These are phyloP conservation scores for Polypedilum pembai DNA, from an alignment of 1,140 invertebrate genomes.

Conservation along the genomic window DNA sequence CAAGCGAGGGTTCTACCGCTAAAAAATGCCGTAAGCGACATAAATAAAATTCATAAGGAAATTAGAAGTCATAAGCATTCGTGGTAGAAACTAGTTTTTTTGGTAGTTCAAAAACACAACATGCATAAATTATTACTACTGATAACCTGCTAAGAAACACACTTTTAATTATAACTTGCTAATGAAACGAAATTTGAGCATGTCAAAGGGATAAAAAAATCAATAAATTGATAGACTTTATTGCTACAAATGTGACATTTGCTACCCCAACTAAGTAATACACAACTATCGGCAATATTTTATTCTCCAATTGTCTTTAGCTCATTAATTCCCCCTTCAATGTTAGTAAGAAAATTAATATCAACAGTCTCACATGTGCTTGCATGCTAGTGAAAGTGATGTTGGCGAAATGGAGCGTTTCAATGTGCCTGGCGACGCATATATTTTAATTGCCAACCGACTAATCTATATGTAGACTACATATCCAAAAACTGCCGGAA, in stretches of 20 bases:
- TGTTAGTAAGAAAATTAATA: neutral
- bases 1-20: neutral
- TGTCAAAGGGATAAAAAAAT: neutral
- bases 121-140: constrained; percentile 13
- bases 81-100: constrained; percentile 1
- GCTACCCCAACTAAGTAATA: neutral
- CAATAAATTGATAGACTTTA: constrained; percentile 13
- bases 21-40: neutral
- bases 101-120: neutral
- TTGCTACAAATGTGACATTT: neutral
- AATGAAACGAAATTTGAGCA: neutral
- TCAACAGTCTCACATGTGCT: neutral
- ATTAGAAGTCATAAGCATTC: constrained; percentile 1
- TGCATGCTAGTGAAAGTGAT: neutral
- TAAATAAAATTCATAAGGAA: neutral
- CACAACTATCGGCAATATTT: neutral
- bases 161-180: neutral
- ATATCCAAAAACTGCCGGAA: neutral
- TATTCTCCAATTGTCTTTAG: constrained; percentile 5
- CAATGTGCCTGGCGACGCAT: constrained; percentile 8
- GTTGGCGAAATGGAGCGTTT: neutral
- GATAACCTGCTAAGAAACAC: neutral
- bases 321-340: neutral
- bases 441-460: constrained; percentile 13
- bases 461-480: neutral